These are phyloP conservation scores for Chelmon rostratus DNA, from an alignment of 2,797 vertebrate species.

Conservation along the genomic window DNA sequence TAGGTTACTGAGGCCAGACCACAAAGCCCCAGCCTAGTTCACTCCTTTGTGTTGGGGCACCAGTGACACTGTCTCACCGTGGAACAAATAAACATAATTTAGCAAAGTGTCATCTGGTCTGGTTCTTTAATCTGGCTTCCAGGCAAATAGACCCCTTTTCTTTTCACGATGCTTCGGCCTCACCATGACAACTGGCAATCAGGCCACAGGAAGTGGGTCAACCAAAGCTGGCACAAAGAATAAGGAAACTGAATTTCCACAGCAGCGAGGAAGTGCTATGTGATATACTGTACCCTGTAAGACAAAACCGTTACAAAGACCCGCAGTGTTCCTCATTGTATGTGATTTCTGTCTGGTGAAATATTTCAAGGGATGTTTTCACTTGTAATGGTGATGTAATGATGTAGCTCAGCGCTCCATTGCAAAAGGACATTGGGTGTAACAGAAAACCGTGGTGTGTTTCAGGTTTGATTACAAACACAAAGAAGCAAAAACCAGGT, in stretches of 20 bases:
- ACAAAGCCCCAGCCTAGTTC: slow-evolving; percentile 33
- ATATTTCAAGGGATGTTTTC: background rate
- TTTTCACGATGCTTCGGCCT: slow-evolving; percentile 45
- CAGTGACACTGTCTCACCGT: slow-evolving; percentile 22
- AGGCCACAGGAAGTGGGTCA: slow-evolving; percentile 78
- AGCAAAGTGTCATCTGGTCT: slow-evolving; percentile 42
- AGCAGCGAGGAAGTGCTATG: slow-evolving; percentile 1
- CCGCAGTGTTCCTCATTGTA: no score
- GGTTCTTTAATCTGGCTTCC: slow-evolving; percentile 35
- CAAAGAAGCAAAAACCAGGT: background rate
- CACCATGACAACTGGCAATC: slow-evolving; percentile 67
- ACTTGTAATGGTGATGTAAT: background rate
- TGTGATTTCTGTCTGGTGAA: background rate
- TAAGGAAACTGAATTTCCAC: slow-evolving; percentile 14
- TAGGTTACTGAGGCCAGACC: background rate
- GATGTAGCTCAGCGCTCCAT: background rate
- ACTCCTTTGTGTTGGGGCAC: slow-evolving; percentile 38
- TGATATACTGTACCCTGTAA: background rate
- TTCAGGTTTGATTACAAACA: background rate
- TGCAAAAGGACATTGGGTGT: background rate
- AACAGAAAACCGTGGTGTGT: background rate
- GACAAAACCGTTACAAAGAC: background rate
- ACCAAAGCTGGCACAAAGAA: slow-evolving; percentile 45
- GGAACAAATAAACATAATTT: slow-evolving; percentile 44
- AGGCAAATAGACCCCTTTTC: slow-evolving; percentile 37